phyloP scores from a whole-genome alignment of 2,888 invertebrate genomes.

The Amblyjoppa fuscipennis region DNA sequence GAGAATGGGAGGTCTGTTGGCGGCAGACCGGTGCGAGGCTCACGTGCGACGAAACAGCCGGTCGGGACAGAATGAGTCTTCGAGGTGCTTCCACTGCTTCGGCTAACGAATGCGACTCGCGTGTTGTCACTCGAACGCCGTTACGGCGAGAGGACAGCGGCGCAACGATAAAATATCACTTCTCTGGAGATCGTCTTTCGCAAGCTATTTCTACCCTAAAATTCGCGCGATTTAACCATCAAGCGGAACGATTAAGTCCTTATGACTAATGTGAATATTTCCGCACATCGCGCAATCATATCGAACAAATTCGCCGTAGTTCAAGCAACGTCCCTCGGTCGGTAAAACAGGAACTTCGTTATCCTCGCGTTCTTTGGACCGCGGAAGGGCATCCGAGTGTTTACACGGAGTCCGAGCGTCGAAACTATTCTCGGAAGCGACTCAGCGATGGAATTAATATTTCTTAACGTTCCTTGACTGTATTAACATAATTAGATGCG shows the following conservation, averaged over 20 bases:
- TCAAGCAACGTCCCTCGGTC: not conserved
- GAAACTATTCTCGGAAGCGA: not conserved
- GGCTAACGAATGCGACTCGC: not conserved
- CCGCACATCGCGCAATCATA: not conserved
- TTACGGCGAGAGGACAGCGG: not conserved
- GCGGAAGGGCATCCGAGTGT: not conserved
- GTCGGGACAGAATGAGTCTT: not conserved
- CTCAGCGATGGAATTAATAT: not conserved
- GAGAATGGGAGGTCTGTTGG: constrained; percentile 33
- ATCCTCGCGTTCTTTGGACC: not conserved
- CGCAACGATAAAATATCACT: not conserved
- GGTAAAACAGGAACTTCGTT: not conserved
- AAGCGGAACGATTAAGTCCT: not conserved
- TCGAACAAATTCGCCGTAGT: not conserved
- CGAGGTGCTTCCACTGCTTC: not conserved
- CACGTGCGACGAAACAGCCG: constrained; percentile 36
- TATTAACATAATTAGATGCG: not conserved
- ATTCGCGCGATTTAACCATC: not conserved
- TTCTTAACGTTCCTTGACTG: not conserved
- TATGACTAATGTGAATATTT: not conserved
- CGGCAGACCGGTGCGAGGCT: constrained; percentile 29
- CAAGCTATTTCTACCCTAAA: not conserved
- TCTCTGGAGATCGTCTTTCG: not conserved
- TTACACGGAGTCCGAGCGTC: not conserved
- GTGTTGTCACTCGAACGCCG: not conserved